Conservation (phyloP, 2,888 invertebrate species). For the Drosophila anomalata region DNA sequence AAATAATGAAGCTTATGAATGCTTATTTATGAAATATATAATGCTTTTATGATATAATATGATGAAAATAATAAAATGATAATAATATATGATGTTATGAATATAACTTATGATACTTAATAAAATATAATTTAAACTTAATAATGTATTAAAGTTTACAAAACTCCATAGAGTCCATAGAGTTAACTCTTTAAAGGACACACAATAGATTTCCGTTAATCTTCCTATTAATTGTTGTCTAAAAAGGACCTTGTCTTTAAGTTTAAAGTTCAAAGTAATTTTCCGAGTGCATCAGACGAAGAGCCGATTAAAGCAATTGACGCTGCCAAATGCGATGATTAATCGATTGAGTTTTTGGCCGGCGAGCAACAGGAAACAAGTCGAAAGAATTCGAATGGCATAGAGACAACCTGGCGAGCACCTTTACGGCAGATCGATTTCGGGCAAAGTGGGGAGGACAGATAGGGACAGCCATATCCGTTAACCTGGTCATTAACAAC, state of each 20-base stretch:
- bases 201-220: too few relatives aligned
- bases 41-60: too few relatives aligned
- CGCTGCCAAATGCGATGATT: slow-evolving; percentile 74
- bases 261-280: not conserved
- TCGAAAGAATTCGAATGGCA: slow-evolving; percentile 21
- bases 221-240: too few relatives aligned
- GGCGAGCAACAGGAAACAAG: slow-evolving; percentile 39
- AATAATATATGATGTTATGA: too few relatives aligned
- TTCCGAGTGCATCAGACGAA: not conserved
- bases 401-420: slow-evolving; percentile 18
- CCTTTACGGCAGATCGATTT: slow-evolving; percentile 33
- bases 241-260: not conserved
- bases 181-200: too few relatives aligned
- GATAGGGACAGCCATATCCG: slow-evolving; percentile 7
- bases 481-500: slow-evolving; percentile 60
- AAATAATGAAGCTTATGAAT: too few relatives aligned
- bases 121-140: too few relatives aligned
- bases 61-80: too few relatives aligned
- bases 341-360: slow-evolving; percentile 69
- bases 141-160: too few relatives aligned
- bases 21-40: too few relatives aligned
- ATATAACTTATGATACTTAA: too few relatives aligned
- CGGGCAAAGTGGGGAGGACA: not conserved
- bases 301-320: slow-evolving; percentile 19
- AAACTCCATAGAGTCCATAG: too few relatives aligned